Evolutionary conservation across 2,113 vertebrate genomes (phyloP), one percentile per base, ranked within the genome.

Genomic region (Aramus guarauna): DNA sequence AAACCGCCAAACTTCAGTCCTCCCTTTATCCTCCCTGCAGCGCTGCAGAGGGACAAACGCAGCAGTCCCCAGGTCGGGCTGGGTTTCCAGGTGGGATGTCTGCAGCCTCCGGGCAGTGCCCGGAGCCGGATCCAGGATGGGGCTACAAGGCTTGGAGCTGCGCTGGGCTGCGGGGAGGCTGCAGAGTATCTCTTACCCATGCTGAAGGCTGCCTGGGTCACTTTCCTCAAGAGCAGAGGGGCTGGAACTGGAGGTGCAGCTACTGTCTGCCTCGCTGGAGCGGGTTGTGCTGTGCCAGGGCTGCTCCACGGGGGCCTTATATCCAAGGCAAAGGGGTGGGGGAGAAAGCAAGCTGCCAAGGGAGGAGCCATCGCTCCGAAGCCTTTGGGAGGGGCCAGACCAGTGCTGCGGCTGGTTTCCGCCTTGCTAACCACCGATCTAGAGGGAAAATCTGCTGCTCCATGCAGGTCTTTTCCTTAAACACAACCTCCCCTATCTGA

Each of bases 331-430:
- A 9, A 53, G 58, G 85, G 78, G 69, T 81, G 85, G 78, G 85
- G 88, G 85, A 72, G 23, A 39, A 12, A 20, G 74, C 18, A 32
- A 52, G 56, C 32, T 77, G 81, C 74, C 90, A 71, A 88, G 93
- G 95, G 93, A 93, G 95, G 93, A 94, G 90, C 73, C 24, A 41
- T 41, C 2, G 16, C 75, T 95, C 64, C 93, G 3, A 9, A 37
- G 91, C 18, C 4, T 53, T 87, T 56, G 91, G 95, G 95, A 96
- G 93, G 95, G 64, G 93, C 87, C 95, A 7, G 74, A 30, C 79
- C 91, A 26, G 63, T 16, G 4, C 71, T 21, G 71, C 5, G 60
- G 75, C 66, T 82, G 48, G n/a, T 78, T 64, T 78, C 88, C 56
- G 6, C 93, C 91, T 69, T 21, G 58, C 48, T 15, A 62, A 37